Percentiles rank a stretch among this genome's conserved stretches.
These are phyloP conservation scores for Drosophila recens DNA, from an alignment of 2,888 invertebrate species.

Conservation along the genomic window DNA sequence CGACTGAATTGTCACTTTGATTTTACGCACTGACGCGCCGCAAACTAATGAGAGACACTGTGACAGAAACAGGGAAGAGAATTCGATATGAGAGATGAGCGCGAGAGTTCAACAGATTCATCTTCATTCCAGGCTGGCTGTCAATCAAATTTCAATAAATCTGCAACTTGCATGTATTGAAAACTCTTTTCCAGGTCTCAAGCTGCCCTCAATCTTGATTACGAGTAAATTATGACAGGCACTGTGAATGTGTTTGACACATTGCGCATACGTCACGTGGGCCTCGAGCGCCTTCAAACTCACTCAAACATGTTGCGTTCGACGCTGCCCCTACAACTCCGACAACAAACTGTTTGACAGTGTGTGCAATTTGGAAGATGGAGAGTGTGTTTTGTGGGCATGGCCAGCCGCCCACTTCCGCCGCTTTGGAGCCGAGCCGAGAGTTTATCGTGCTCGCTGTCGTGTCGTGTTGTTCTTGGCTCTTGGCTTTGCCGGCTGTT, in stretches of 20 bases:
- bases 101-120: constrained; percentile 34
- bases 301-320: constrained; percentile 74
- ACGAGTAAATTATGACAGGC: constrained; percentile 3
- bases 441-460: constrained; percentile 33
- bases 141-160: constrained; percentile 71
- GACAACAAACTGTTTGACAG: constrained; percentile 31
- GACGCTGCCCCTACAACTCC: constrained; percentile 63
- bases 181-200: constrained; percentile 15
- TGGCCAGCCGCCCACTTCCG: constrained; percentile 33
- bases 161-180: constrained; percentile 24
- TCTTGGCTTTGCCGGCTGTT: constrained; percentile 42
- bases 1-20: constrained; percentile 57
- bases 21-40: constrained; percentile 62
- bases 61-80: neutral
- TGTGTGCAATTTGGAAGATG: constrained; percentile 4
- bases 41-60: constrained; percentile 43
- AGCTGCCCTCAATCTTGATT: constrained; percentile 53
- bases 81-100: neutral
- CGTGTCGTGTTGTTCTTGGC: constrained; percentile 32
- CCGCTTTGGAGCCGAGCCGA: constrained; percentile 44
- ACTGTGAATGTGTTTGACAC: constrained; percentile 16
- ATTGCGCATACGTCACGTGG: constrained; percentile 54
- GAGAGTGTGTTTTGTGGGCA: constrained; percentile 3
- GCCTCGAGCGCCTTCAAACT: constrained; percentile 51
- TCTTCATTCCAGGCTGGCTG: constrained; percentile 49